Evolutionary conservation across 37 sponge, comb jelly and placozoan genomes (phyloP).

Genomic region (Bolinopsis microptera): DNA sequence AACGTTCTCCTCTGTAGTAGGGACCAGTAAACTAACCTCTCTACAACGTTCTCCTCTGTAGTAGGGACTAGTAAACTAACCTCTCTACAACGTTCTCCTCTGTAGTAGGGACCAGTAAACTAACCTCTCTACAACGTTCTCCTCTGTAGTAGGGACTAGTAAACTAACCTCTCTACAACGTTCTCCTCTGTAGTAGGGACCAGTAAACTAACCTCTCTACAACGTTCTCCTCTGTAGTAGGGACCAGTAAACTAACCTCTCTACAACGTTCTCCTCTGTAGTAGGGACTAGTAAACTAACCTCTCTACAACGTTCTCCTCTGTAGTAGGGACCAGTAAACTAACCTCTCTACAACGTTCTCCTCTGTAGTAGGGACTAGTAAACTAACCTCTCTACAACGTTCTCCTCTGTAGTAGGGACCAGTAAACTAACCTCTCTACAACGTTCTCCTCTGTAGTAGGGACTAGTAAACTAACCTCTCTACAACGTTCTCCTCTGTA

Average conservation of each 20-base stretch:
- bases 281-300: conserved; percentile 71
- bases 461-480: conserved; percentile 73
- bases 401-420: too few relatives aligned
- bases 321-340: too few relatives aligned
- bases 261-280: conserved; percentile 71
- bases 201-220: conserved; percentile 79
- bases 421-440: conserved; percentile 65
- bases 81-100: conserved; percentile 73
- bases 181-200: conserved; percentile 73
- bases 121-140: conserved; percentile 79
- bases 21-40: conserved; percentile 73
- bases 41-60: conserved; percentile 77
- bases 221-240: too few relatives aligned
- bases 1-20: conserved; percentile 75
- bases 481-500: conserved; percentile 77
- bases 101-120: conserved; percentile 70
- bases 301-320: conserved; percentile 81
- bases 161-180: conserved; percentile 68
- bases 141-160: too few relatives aligned
- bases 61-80: too few relatives aligned
- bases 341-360: conserved; percentile 72
- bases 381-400: conserved; percentile 80
- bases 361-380: conserved; percentile 70
- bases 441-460: conserved; percentile 75
- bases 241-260: too few relatives aligned